Conservation (phyloP, 2,113 vertebrate species). For the Peromyscus californicus region DNA sequence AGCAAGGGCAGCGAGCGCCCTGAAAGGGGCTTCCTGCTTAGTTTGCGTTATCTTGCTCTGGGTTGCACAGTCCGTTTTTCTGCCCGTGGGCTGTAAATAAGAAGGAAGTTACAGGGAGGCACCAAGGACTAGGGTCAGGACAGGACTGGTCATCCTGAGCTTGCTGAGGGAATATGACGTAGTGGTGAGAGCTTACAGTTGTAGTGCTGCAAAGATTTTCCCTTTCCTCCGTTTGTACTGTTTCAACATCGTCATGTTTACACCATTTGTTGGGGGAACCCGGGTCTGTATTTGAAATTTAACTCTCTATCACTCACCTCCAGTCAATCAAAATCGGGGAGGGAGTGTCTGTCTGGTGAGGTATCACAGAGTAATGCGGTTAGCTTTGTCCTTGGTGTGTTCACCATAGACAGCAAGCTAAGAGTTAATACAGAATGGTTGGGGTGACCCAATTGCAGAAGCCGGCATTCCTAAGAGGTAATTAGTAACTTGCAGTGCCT, state of each 20-base stretch:
- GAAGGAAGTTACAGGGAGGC: background rate
- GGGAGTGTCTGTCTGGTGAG: background rate
- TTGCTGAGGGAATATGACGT: background rate
- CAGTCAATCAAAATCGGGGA: constrained; percentile 35
- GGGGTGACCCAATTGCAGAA: constrained; percentile 16
- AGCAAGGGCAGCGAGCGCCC: background rate
- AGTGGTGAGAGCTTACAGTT: background rate
- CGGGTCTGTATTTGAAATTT: background rate
- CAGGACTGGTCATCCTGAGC: background rate
- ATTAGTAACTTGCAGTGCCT: background rate
- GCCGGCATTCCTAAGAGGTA: constrained; percentile 29
- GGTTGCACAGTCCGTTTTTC: constrained; percentile 22
- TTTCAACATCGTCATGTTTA: background rate
- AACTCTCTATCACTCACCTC: constrained; percentile 9
- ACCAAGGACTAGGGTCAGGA: background rate
- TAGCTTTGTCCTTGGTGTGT: background rate
- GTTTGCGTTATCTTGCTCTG: constrained; percentile 25
- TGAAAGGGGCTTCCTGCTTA: background rate
- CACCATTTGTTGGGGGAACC: background rate
- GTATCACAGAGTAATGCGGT: background rate
- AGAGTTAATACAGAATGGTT: constrained; percentile 47
- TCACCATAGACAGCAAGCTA: constrained; percentile 22
- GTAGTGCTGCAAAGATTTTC: background rate
- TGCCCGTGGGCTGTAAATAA: background rate
- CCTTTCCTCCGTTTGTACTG: background rate